Percentiles rank a stretch among this genome's conserved stretches.
Evolutionary conservation across 2,797 vertebrate genomes (phyloP).

Genomic region (Liasis olivaceus): DNA sequence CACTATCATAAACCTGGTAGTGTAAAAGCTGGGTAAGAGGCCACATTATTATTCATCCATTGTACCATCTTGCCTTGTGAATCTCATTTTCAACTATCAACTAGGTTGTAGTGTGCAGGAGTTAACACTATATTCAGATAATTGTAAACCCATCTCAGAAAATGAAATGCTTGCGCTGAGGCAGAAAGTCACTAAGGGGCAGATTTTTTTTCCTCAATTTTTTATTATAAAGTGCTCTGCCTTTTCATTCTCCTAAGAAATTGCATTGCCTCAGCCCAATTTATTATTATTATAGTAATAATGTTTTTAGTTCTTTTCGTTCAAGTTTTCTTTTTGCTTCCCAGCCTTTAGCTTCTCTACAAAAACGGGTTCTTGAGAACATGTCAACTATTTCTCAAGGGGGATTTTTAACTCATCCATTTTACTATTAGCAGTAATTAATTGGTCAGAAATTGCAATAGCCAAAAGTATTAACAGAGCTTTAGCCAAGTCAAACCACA

Average conservation of each 20-base stretch:
- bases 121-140: neutral
- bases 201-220: neutral
- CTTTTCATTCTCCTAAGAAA: neutral
- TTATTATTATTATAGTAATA: neutral
- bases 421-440: neutral
- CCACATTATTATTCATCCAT: neutral
- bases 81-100: neutral
- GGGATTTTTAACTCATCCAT: neutral
- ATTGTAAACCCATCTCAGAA: neutral
- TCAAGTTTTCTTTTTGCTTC: neutral
- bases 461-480: neutral
- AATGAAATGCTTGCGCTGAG: neutral
- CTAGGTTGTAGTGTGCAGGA: neutral
- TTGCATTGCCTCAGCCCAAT: neutral
- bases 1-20: neutral
- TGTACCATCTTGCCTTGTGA: neutral
- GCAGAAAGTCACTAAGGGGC: neutral
- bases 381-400: neutral
- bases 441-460: neutral
- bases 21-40: neutral
- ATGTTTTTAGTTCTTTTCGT: neutral
- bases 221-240: neutral
- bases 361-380: neutral
- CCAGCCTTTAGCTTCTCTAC: neutral
- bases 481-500: neutral